Base-by-base conservation (phyloP, 2,797 vertebrate species). In the Rhynchotus rufescens region DNA sequence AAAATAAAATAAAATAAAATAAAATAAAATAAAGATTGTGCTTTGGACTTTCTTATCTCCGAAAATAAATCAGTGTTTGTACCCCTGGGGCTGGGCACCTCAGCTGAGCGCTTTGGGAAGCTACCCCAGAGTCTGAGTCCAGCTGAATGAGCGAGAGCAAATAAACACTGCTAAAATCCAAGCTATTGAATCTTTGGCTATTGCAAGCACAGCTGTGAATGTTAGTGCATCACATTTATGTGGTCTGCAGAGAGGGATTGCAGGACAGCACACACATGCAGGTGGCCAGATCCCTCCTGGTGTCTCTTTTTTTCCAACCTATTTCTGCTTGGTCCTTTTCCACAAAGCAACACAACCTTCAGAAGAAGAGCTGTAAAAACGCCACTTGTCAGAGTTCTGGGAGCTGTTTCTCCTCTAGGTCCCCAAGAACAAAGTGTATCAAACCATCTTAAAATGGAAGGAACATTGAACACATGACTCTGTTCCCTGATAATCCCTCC, bases 191-290 rank as follows among this genome's bases (percentile, higher is more conserved):
- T 12, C 26, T 84, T 9, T 47, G 42, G 4, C 28, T 75, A 51
- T 49, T 40, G 22, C 4, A 42, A 38, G 36, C 17, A 0, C 0
- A 8, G 52, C 47, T 4, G 3, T 26, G 59, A 0, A 0, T 0
- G 36, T 8, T 49, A 72, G 5, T 4, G 5, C 3, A 52, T 23
- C 6, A 2, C 1, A 1, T 26, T 11, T 17, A 12, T 26, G n/a
- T 17, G 5, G 1, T 15, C 49, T 28, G 47, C 4, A 0, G 36
- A 12, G 20, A 45, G 56, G 40, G 30, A 7, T 1, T 2, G 32
- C 15, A 8, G 20, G 49, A 22, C 12, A 64, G 61, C 32, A 25
- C 0, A 32, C 20, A 1, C 28, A 60, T 36, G 11, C 15, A 10
- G n/a, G 19, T 3, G 44, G 15, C 6, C 52, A 38, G 38, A 14